Conservation (phyloP, 2,888 invertebrate genomes). For the Eurytoma californica region DNA sequence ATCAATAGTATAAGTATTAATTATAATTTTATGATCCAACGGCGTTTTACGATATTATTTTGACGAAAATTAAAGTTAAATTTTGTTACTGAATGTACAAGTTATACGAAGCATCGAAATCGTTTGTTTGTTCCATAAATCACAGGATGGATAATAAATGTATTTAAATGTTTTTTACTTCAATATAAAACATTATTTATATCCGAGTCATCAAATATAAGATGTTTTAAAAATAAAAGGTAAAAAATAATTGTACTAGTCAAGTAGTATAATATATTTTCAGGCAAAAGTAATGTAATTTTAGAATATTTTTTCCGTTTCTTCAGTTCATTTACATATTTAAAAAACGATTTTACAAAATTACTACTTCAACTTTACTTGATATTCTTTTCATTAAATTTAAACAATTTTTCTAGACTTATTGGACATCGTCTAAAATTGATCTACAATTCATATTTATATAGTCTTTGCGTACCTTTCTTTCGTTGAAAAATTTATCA, state of each 20-base stretch:
- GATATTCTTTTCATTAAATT: slow-evolving; percentile 31
- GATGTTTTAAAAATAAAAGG: slow-evolving; percentile 26
- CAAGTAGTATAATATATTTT: slow-evolving; percentile 26
- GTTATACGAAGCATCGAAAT: slow-evolving; percentile 24
- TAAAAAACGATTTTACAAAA: slow-evolving; percentile 25
- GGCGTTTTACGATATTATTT: slow-evolving; percentile 21
- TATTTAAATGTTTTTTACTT: slow-evolving; percentile 39
- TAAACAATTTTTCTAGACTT: slow-evolving; percentile 27
- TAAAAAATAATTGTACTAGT: slow-evolving; percentile 37
- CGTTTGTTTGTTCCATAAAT: slow-evolving; percentile 27
- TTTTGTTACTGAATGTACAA: slow-evolving; percentile 9
- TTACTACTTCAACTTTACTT: slow-evolving; percentile 23
- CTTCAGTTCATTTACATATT: slow-evolving; percentile 41
- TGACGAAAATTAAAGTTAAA: slow-evolving; percentile 18
- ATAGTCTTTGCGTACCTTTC: neutral
- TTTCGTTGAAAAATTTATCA: slow-evolving; percentile 17
- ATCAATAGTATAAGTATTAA: slow-evolving; percentile 41
- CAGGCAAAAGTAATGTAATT: slow-evolving; percentile 27
- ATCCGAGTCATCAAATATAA: slow-evolving; percentile 34
- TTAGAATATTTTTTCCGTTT: slow-evolving; percentile 21
- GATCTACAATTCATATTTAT: slow-evolving; percentile 25
- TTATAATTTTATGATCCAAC: slow-evolving; percentile 25
- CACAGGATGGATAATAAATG: slow-evolving; percentile 35
- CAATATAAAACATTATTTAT: slow-evolving; percentile 33
- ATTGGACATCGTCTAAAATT: slow-evolving; percentile 22